Evolutionary conservation across 2,113 vertebrate species (phyloP).

Genomic region (Choloepus hoffmanni): DNA sequence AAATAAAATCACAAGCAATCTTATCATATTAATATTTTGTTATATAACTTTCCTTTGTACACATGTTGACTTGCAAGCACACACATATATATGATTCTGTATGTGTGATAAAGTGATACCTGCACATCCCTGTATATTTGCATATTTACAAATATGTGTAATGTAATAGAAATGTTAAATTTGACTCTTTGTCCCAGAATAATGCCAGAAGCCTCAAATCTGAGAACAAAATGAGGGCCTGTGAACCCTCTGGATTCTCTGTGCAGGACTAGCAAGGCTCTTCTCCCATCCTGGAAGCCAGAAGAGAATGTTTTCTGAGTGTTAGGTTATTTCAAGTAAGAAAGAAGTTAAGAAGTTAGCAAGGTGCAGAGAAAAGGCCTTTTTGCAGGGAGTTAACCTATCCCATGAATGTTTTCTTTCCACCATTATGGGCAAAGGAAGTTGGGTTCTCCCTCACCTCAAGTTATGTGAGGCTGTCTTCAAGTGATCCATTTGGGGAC

Average conservation of each 20-base stretch:
- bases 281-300: neutral
- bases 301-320: neutral
- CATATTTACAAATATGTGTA: neutral
- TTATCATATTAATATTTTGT: constrained; percentile 14
- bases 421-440: neutral
- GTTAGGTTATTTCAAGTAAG: neutral
- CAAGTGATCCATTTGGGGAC: neutral
- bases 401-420: neutral
- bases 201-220: neutral
- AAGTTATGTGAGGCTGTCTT: neutral
- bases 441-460: neutral
- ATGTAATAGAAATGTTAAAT: neutral
- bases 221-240: neutral
- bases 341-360: neutral
- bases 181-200: neutral
- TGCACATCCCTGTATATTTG: neutral
- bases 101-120: neutral
- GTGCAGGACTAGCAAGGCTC: neutral
- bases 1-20: neutral
- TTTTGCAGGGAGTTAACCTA: neutral
- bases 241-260: neutral
- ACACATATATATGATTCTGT: neutral
- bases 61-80: neutral
- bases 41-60: neutral
- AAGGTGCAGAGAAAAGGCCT: neutral